Evolutionary conservation across 2,888 invertebrate genomes (phyloP), one percentile per base, ranked within the genome.

Genomic region (Litoditis marina): DNA sequence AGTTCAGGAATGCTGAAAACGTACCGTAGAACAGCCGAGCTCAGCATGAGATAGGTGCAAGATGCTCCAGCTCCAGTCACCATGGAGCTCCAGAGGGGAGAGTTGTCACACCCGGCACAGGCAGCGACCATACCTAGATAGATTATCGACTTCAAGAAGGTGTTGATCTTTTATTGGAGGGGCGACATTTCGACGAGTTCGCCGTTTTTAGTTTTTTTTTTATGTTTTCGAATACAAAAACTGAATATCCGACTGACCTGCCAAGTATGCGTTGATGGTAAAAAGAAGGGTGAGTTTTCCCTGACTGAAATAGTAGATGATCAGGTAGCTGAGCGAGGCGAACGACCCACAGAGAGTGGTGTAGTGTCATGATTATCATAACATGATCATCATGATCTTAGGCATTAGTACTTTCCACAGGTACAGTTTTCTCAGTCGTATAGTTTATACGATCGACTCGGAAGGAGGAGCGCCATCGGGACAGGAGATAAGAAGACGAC

Each of bases 331-430:
- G 19, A 86, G 69, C 13, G 85, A 85, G 0, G 85, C 86, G 27
- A 84, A 85, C 11, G 85, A 83, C 2, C 85, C 87, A 16, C 85
- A 84, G 64, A 87, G 79, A 57, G 87, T 82, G 0, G 87, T 87
- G 83, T 86, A n/a, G n/a, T n/a, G n/a, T n/a, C n/a, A n/a, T n/a
- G n/a, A n/a, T n/a, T n/a, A n/a, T n/a, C n/a, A n/a, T n/a, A n/a
- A n/a, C n/a, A n/a, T n/a, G n/a, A n/a, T n/a, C n/a, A n/a, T n/a
- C n/a, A n/a, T n/a, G n/a, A n/a, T n/a, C n/a, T n/a, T n/a, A n/a
- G n/a, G n/a, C n/a, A n/a, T n/a, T n/a, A n/a, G n/a, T n/a, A n/a
- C n/a, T n/a, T n/a, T n/a, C n/a, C n/a, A n/a, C n/a, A n/a, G n/a
- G n/a, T n/a, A n/a, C n/a, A n/a, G n/a, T n/a, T n/a, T n/a, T n/a